Evolutionary conservation across 2,113 vertebrate species (phyloP).

Genomic region (Mus pahari): DNA sequence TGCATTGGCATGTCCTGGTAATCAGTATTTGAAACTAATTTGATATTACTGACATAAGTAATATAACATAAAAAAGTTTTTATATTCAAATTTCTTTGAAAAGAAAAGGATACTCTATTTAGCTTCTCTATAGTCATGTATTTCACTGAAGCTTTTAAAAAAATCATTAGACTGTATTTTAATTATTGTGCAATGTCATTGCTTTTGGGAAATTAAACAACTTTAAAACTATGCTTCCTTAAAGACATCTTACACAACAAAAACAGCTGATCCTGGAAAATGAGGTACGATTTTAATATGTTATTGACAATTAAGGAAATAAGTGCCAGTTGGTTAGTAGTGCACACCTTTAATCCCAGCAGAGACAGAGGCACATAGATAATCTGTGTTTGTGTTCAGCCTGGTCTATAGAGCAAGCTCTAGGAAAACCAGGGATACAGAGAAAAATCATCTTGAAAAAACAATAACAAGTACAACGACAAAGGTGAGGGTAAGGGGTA

Average conservation of each 20-base stretch:
- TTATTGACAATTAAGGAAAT: not conserved
- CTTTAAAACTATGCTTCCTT: not conserved
- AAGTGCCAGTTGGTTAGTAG: too few relatives aligned
- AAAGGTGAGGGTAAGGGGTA: not conserved
- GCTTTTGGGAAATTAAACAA: not conserved
- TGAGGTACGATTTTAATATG: slow-evolving; percentile 16
- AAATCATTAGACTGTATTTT: not conserved
- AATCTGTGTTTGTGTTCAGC: not conserved
- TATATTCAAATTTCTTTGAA: not conserved
- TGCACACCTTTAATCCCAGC: too few relatives aligned
- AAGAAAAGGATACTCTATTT: not conserved
- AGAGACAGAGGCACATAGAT: not conserved
- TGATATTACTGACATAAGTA: not conserved
- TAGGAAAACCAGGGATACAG: not conserved
- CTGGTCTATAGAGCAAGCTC: not conserved
- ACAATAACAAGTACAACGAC: not conserved
- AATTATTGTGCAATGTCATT: not conserved
- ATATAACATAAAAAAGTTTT: not conserved
- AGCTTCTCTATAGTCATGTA: not conserved
- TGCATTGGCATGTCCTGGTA: not conserved
- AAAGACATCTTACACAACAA: not conserved
- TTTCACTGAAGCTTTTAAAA: not conserved
- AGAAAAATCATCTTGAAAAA: not conserved
- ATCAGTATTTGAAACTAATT: not conserved
- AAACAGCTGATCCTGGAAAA: not conserved